phyloP scores from a whole-genome alignment of 2,888 invertebrate species.

The Holacanthella duospinosa region DNA sequence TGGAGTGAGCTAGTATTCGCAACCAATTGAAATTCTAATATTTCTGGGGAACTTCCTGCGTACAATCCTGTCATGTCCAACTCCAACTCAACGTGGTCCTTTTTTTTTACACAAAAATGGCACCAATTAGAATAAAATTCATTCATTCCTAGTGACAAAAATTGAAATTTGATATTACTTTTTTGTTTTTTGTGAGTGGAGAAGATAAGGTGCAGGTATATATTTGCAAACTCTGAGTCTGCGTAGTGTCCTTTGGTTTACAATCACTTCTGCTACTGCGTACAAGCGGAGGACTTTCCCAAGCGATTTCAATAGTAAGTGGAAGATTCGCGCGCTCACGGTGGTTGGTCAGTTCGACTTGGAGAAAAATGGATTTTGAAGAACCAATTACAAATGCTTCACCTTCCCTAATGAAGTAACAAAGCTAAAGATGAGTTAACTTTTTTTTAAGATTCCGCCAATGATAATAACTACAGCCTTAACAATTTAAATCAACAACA shows the following conservation, averaged over 20 bases:
- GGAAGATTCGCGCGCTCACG: slow-evolving; percentile 24
- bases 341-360: slow-evolving; percentile 21
- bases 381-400: slow-evolving; percentile 15
- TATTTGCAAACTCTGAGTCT: not conserved
- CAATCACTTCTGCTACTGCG: slow-evolving; percentile 15
- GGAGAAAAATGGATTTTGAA: slow-evolving; percentile 11
- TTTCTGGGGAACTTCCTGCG: slow-evolving; percentile 5
- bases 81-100: slow-evolving; percentile 17
- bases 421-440: not conserved
- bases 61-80: slow-evolving; percentile 20
- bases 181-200: slow-evolving; percentile 16
- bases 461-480: no score
- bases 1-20: slow-evolving; percentile 18
- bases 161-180: not conserved
- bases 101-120: not conserved
- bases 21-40: slow-evolving; percentile 9
- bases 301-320: slow-evolving; percentile 14
- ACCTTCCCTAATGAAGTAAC: not conserved
- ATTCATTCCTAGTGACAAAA: not conserved
- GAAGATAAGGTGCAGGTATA: slow-evolving; percentile 14
- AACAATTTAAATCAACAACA: not conserved
- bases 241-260: not conserved
- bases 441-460: not conserved
- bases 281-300: slow-evolving; percentile 17
- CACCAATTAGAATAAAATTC: not conserved